phyloP scores from a whole-genome alignment of 2,888 invertebrate species.

The Noctua janthina region DNA sequence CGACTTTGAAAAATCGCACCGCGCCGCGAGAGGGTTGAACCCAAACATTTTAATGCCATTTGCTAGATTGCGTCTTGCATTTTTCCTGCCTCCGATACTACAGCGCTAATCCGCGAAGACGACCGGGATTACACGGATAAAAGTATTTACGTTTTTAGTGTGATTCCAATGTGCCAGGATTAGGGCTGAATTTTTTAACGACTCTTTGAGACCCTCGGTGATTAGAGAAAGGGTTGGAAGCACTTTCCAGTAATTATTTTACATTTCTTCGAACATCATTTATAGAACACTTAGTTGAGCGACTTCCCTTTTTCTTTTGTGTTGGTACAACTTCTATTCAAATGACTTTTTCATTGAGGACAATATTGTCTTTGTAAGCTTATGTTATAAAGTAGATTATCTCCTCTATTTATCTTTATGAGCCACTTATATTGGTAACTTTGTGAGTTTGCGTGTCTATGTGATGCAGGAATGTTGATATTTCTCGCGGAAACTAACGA shows the following conservation, averaged over 20 bases:
- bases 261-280: conserved; percentile 83
- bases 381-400: conserved; percentile 40
- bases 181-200: conserved; percentile 87
- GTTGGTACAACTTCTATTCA: conserved; percentile 66
- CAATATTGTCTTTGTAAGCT: conserved; percentile 41
- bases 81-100: conserved; percentile 84
- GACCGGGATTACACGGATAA: conserved; percentile 86
- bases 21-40: conserved; percentile 87
- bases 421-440: conserved; percentile 39
- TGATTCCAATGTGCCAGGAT: conserved; percentile 86
- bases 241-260: conserved; percentile 88
- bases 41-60: conserved; percentile 91
- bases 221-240: conserved; percentile 87
- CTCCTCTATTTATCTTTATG: conserved; percentile 30
- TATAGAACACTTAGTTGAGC: conserved; percentile 71
- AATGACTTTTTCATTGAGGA: conserved; percentile 61
- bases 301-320: conserved; percentile 72
- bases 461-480: conserved; percentile 65
- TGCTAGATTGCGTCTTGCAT: conserved; percentile 90
- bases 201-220: conserved; percentile 80
- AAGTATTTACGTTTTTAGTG: conserved; percentile 89
- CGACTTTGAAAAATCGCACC: conserved; percentile 89
- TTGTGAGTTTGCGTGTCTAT: conserved; percentile 31
- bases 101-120: conserved; percentile 89
- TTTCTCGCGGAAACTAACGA: conserved; percentile 71